Evolutionary conservation across 1,140 invertebrate species (phyloP).

Genomic region (Dryas iulia): DNA sequence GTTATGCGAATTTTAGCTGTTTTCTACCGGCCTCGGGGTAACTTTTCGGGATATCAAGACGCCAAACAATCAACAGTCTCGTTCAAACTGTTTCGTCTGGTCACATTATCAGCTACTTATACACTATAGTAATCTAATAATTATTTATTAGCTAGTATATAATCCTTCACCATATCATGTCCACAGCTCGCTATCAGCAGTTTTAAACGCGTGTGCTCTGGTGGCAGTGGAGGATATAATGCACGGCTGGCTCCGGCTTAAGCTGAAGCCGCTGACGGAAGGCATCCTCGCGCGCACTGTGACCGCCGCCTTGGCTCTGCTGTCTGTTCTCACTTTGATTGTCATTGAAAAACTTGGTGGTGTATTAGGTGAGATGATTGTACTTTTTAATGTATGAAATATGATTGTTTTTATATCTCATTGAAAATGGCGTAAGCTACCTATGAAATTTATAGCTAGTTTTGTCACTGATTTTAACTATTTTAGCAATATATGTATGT

Average conservation of each 20-base stretch:
- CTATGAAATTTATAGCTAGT: too few species aligned
- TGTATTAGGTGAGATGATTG: conserved; percentile 80
- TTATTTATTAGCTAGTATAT: not conserved
- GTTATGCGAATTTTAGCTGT: too few species aligned
- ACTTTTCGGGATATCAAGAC: too few species aligned
- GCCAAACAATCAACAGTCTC: too few species aligned
- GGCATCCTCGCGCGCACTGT: conserved; percentile 85
- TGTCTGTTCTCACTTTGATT: conserved; percentile 84
- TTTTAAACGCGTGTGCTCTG: conserved; percentile 90
- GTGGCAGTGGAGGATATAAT: conserved; percentile 91
- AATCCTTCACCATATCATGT: not conserved
- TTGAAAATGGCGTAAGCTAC: too few species aligned
- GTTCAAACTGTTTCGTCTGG: too few species aligned
- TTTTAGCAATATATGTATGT: too few species aligned
- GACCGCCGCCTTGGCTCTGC: conserved; percentile 83
- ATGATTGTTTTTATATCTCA: too few species aligned
- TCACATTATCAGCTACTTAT: too few species aligned
- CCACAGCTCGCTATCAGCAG: conserved; percentile 89
- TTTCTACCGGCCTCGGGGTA: too few species aligned
- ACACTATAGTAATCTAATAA: too few species aligned
- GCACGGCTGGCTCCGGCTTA: conserved; percentile 84
- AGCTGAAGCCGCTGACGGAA: conserved; percentile 82
- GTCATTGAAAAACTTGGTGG: conserved; percentile 87
- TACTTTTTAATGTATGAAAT: not conserved
- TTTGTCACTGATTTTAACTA: too few species aligned